Percentiles rank a stretch among this genome's conserved stretches.
Evolutionary conservation across 2,797 vertebrate genomes (phyloP).

Genomic region (Sardinella longiceps): DNA sequence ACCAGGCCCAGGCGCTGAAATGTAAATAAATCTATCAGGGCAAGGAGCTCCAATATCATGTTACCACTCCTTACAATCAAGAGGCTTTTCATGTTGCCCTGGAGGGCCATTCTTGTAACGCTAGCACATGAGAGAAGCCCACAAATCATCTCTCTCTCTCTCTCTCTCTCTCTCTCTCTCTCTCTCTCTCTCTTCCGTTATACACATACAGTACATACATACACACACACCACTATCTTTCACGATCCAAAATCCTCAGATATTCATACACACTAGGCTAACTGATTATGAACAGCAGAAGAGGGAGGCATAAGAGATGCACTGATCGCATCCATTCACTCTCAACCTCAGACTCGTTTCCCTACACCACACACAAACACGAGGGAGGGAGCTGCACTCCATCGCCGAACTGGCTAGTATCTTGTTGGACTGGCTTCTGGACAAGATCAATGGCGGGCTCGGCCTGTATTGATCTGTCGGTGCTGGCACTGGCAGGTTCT

Average conservation of each 20-base stretch:
- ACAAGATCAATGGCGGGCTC: slow-evolving; percentile 65
- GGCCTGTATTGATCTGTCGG: slow-evolving; percentile 65
- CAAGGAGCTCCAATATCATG: slow-evolving; percentile 70
- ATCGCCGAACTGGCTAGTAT: slow-evolving; percentile 50
- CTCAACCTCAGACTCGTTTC: background rate
- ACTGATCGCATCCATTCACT: background rate
- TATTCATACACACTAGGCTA: slow-evolving; percentile 40
- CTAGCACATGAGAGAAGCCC: slow-evolving; percentile 73
- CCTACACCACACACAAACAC: slow-evolving; percentile 37
- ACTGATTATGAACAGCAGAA: slow-evolving; percentile 30
- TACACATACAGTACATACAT: background rate
- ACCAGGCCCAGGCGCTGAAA: slow-evolving; percentile 71
- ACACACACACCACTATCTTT: background rate
- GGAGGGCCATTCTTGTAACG: slow-evolving; percentile 80
- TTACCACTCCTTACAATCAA: slow-evolving; percentile 80
- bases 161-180: slow-evolving; percentile 32
- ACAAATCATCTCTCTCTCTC: slow-evolving; percentile 73
- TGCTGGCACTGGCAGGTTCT: slow-evolving; percentile 49
- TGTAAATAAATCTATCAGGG: slow-evolving; percentile 81
- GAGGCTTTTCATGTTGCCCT: slow-evolving; percentile 80
- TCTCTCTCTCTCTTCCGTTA: slow-evolving; percentile 59
- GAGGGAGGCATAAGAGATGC: background rate
- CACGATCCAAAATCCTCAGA: background rate
- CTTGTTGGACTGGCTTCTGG: too few species aligned
- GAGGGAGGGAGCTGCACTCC: slow-evolving; percentile 54